phyloP scores from a whole-genome alignment of 2,888 invertebrate species.

The Cephus pulcher region DNA sequence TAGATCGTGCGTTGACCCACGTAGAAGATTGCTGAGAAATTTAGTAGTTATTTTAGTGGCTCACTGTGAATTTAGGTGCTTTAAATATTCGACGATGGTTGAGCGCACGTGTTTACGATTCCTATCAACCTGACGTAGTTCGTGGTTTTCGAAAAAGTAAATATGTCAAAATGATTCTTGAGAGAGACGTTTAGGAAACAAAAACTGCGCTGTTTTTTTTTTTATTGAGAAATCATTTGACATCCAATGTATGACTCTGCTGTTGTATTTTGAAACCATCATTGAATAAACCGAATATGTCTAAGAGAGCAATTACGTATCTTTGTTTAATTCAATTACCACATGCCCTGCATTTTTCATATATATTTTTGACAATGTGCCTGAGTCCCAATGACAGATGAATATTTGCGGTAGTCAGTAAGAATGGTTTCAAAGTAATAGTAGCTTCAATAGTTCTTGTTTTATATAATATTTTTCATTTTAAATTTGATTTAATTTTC shows the following conservation, averaged over 20 bases:
- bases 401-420: not conserved
- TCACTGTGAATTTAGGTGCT: constrained; percentile 17
- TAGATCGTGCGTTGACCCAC: constrained; percentile 32
- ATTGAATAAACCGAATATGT: constrained; percentile 58
- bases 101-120: constrained; percentile 36
- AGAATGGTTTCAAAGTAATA: constrained; percentile 5
- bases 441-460: not conserved
- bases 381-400: not conserved
- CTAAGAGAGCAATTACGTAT: not conserved
- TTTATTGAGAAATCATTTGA: too few relatives aligned
- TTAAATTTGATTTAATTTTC: not conserved
- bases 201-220: too few relatives aligned
- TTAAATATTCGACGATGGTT: constrained; percentile 31
- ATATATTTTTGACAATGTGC: not conserved
- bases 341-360: not conserved
- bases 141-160: constrained; percentile 16
- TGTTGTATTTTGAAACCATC: constrained; percentile 57
- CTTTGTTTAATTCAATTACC: not conserved
- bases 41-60: constrained; percentile 27
- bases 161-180: too few relatives aligned
- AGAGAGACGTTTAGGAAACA: too few relatives aligned
- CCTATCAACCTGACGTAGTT: constrained; percentile 12
- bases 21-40: constrained; percentile 34
- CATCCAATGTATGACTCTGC: constrained; percentile 49
- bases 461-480: not conserved